phyloP scores from a whole-genome alignment of 2,797 vertebrate genomes.

The Pangasius mekongensis region DNA sequence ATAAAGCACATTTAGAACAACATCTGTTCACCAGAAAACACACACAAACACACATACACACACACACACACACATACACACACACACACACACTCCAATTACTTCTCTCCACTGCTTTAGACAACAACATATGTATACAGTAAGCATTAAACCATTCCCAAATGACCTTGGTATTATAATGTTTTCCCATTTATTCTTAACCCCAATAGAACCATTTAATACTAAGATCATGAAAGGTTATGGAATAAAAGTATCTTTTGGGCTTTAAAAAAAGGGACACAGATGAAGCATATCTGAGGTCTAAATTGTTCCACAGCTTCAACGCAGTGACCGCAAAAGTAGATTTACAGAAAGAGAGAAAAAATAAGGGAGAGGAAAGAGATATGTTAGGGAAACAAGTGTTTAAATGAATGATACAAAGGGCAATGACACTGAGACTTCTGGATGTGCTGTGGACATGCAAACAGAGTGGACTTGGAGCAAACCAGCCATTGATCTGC shows the following conservation, averaged over 20 bases:
- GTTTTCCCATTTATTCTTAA: neutral
- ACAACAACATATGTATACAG: neutral
- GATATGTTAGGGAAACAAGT: neutral
- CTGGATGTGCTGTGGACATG: conserved; percentile 34
- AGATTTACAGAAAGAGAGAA: neutral
- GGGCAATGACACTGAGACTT: conserved; percentile 48
- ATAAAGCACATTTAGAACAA: neutral
- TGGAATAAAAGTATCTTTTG: neutral
- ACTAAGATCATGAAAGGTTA: neutral
- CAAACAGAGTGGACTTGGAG: conserved; percentile 20
- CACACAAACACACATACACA: no score
- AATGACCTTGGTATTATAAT: neutral
- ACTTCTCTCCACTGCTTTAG: neutral
- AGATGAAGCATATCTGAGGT: neutral
- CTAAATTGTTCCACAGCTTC: neutral
- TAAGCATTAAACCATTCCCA: neutral
- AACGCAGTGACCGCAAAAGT: neutral
- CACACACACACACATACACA: no score
- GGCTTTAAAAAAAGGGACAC: neutral
- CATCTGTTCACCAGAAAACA: conserved; percentile 3
- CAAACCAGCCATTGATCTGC: conserved; percentile 49
- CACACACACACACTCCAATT: neutral
- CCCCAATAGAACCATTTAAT: neutral
- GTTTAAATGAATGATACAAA: conserved; percentile 23
- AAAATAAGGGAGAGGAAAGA: neutral